These are phyloP conservation scores for Eurystomus gularis DNA, from an alignment of 2,113 vertebrate species.

Conservation along the genomic window DNA sequence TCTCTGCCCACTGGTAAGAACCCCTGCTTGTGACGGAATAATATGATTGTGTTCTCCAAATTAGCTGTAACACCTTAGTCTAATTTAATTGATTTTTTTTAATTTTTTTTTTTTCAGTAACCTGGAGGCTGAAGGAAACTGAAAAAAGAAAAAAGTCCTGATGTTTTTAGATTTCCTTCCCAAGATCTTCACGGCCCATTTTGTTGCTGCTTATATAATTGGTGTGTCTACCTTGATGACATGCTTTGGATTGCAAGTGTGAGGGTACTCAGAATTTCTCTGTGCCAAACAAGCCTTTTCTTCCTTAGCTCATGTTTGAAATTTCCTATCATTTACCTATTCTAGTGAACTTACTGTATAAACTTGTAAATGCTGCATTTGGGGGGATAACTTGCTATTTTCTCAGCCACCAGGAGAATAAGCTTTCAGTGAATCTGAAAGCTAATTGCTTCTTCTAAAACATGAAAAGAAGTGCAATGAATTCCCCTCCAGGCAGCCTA, in stretches of 20 bases:
- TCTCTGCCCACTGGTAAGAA: neutral
- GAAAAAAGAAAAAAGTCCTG: neutral
- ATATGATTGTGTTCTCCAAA: neutral
- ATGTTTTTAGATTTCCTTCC: neutral
- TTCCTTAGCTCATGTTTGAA: neutral
- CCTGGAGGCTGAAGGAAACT: neutral
- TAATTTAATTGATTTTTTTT: constrained; percentile 1
- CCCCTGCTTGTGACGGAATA: neutral
- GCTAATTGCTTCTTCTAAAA: neutral
- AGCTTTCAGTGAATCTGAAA: neutral
- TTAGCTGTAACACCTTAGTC: neutral
- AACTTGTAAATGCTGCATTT: neutral
- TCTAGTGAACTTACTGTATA: neutral
- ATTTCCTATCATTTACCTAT: neutral
- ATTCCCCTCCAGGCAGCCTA: neutral
- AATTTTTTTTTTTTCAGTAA: neutral
- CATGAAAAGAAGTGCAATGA: neutral
- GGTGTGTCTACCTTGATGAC: neutral
- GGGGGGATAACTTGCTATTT: neutral
- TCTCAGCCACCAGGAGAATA: neutral
- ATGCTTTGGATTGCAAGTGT: neutral
- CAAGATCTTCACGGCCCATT: rapidly evolving
- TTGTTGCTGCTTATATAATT: rapidly evolving
- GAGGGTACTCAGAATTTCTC: neutral
- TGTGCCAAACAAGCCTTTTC: neutral